A percentile compares a stretch with the other conserved stretches of the same genome.
Evolutionary conservation across 2,888 invertebrate genomes (phyloP).

Genomic region (Myopa testacea): DNA sequence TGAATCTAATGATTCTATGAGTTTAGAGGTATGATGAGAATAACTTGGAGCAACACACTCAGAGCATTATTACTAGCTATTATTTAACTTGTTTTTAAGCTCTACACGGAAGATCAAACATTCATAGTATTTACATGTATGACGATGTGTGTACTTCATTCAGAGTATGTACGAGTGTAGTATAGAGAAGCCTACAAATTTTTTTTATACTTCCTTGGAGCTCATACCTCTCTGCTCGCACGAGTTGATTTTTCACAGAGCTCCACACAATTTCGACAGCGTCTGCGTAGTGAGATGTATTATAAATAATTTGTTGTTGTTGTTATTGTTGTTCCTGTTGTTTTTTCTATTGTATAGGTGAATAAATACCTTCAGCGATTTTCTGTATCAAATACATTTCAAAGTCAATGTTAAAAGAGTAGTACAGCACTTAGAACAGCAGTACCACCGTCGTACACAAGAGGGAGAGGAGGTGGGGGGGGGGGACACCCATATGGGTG

Average conservation of each 20-base stretch:
- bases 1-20: too few species aligned
- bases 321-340: constrained; percentile 24
- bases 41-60: too few species aligned
- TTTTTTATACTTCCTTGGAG: too few species aligned
- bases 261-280: constrained; percentile 10
- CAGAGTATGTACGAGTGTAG: too few species aligned
- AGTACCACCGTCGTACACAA: not conserved
- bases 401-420: constrained; percentile 60
- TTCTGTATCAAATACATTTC: constrained; percentile 61
- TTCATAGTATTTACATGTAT: too few species aligned
- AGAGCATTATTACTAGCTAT: too few species aligned
- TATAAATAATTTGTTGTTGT: constrained; percentile 10
- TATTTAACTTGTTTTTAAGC: too few species aligned
- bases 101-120: too few species aligned
- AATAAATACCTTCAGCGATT: constrained; percentile 33
- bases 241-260: not conserved
- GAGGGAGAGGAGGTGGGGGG: not conserved
- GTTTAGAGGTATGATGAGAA: too few species aligned
- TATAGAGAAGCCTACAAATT: too few species aligned
- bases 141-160: too few species aligned
- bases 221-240: too few species aligned
- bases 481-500: not conserved
- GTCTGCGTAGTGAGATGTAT: constrained; percentile 31
- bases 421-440: constrained; percentile 14
- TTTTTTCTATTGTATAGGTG: constrained; percentile 2